Conservation (phyloP, 92 coral and sea anemone species). For the Palythoa grandiflora region DNA sequence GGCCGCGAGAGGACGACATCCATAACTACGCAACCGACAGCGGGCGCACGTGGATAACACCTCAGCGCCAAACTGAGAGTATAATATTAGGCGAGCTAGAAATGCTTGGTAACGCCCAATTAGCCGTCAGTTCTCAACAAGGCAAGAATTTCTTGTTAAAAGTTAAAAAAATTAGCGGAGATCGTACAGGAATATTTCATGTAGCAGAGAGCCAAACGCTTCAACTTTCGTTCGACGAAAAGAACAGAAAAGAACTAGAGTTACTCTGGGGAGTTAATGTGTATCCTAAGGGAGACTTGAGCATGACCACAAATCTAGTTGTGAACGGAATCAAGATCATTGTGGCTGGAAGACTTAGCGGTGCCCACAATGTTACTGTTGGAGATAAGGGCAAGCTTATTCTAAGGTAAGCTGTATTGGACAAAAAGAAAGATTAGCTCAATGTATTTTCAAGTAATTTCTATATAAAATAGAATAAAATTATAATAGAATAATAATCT, state of each 20-base stretch:
- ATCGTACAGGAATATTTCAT: conserved; percentile 70
- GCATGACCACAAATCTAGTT: conserved; percentile 65
- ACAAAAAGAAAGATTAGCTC: too few species aligned
- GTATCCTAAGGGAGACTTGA: conserved; percentile 66
- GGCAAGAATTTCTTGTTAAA: conserved; percentile 48
- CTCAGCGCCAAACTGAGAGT: conserved; percentile 29
- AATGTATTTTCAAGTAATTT: too few species aligned
- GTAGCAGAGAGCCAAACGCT: conserved; percentile 61
- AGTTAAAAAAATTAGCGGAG: conserved; percentile 69
- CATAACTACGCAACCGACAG: conserved; percentile 58
- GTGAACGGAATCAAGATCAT: conserved; percentile 74
- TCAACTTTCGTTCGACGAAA: conserved; percentile 41
- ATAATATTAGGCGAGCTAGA: conserved; percentile 65
- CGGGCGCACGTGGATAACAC: conserved; percentile 75
- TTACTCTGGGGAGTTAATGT: conserved; percentile 78
- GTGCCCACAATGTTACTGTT: conserved; percentile 71
- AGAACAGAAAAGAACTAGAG: conserved; percentile 38
- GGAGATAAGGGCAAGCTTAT: conserved; percentile 72
- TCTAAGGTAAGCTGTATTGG: conserved; percentile 48
- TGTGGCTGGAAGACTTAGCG: conserved; percentile 77
- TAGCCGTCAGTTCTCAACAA: conserved; percentile 53
- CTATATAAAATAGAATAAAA: too few species aligned
- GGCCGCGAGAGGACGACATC: conserved; percentile 66
- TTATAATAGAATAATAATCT: too few species aligned
- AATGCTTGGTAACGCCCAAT: conserved; percentile 68